Percentiles rank a stretch among this genome's conserved stretches.
Conservation (phyloP, 30 jellyfish, hydroid and myxozoan species). For the Nemopilema nomurai region DNA sequence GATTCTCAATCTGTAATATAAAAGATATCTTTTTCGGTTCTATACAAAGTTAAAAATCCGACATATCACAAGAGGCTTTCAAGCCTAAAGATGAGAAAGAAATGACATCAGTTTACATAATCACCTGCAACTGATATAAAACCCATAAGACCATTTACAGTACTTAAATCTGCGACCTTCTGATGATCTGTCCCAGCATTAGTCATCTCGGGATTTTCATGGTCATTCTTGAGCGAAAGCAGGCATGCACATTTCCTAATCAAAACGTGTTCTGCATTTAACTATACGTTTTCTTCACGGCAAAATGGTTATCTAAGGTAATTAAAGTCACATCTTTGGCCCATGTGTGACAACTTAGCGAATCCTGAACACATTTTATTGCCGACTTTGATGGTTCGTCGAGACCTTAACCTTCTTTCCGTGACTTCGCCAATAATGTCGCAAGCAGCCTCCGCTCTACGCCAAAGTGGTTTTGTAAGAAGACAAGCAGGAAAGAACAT, state of each 20-base stretch:
- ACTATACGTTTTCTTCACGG: neutral
- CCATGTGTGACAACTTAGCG: constrained; percentile 6
- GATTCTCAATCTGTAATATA: no score
- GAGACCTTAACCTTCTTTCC: constrained; percentile 43
- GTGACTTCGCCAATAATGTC: constrained; percentile 28
- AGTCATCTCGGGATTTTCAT: no score
- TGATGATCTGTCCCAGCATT: no score
- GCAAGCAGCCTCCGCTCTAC: constrained; percentile 52
- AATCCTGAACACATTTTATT: constrained; percentile 18
- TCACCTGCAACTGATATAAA: neutral
- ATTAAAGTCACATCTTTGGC: constrained; percentile 4
- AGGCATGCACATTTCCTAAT: neutral
- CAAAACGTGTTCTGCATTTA: neutral
- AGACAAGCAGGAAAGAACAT: constrained; percentile 43
- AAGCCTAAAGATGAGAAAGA: no score
- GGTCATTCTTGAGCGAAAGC: neutral
- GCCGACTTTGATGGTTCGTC: constrained; percentile 35
- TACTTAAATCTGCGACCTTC: no score
- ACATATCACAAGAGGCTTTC: neutral
- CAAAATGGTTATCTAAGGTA: neutral
- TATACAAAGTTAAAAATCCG: neutral
- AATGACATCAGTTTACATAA: neutral
- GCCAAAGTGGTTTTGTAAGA: constrained; percentile 22
- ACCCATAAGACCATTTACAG: no score
- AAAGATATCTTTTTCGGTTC: no score